These are phyloP conservation scores for Pipistrellus pygmaeus DNA, from an alignment of 2,797 vertebrate genomes.

Conservation along the genomic window DNA sequence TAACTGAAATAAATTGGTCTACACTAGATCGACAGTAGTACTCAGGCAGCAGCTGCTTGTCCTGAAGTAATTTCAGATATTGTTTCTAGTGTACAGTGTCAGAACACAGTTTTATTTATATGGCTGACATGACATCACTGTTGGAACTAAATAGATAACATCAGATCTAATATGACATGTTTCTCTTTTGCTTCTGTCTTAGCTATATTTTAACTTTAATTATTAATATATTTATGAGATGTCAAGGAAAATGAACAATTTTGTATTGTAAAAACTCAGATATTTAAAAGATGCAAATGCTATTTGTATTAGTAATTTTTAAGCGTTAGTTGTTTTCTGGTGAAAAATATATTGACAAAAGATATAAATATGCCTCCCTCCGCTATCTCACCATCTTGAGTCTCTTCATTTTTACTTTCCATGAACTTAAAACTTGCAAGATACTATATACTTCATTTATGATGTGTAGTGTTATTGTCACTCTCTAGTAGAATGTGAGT, in stretches of 20 bases:
- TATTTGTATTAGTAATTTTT: conserved; percentile 24
- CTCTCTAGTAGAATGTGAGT: not conserved
- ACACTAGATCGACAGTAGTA: conserved; percentile 24
- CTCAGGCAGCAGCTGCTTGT: conserved; percentile 49
- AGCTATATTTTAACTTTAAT: conserved; percentile 31
- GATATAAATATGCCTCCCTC: not conserved
- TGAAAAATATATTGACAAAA: not conserved
- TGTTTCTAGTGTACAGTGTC: conserved; percentile 41
- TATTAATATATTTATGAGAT: not conserved
- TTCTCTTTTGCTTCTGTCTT: conserved; percentile 22
- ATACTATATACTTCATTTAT: not conserved
- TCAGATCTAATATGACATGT: not conserved
- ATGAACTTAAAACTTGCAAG: not conserved
- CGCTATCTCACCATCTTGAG: not conserved
- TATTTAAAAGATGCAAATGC: conserved; percentile 24
- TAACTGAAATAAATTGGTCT: conserved; percentile 57
- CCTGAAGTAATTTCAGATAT: conserved; percentile 48
- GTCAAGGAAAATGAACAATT: conserved; percentile 8
- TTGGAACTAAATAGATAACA: conserved; percentile 38
- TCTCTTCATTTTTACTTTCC: not conserved
- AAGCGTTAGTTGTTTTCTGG: conserved; percentile 29
- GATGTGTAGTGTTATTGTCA: not conserved
- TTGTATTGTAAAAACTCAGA: not conserved
- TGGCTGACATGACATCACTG: not conserved
- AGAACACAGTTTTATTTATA: conserved; percentile 44